Percentiles rank a stretch among this genome's conserved stretches.
Conservation (phyloP, 2,888 invertebrate genomes). For the Lacanobia wlatinum region DNA sequence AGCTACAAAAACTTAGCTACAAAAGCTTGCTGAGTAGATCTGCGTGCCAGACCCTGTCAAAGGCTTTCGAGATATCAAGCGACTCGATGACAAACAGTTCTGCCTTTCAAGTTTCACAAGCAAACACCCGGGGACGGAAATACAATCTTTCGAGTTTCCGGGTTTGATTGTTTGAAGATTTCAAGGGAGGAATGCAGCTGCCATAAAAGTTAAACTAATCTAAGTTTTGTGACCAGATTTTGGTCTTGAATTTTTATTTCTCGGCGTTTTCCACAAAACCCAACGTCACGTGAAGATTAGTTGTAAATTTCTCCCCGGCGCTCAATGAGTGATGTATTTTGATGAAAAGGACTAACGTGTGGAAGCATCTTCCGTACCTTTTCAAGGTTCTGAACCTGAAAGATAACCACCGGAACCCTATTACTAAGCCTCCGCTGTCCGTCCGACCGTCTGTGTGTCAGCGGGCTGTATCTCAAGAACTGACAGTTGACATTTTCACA, state of each 20-base stretch:
- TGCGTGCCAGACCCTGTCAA: too few relatives aligned
- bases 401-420: too few relatives aligned
- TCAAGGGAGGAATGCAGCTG: background rate
- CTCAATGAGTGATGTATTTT: background rate
- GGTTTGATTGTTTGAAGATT: slow-evolving; percentile 3
- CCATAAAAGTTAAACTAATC: slow-evolving; percentile 3
- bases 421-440: too few relatives aligned
- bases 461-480: too few relatives aligned
- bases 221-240: slow-evolving; percentile 13
- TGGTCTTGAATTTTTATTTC: background rate
- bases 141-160: background rate
- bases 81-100: too few relatives aligned
- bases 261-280: background rate
- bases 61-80: too few relatives aligned
- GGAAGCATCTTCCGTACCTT: background rate
- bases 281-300: background rate
- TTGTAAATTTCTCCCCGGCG: background rate
- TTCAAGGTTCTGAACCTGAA: too few relatives aligned
- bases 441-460: too few relatives aligned
- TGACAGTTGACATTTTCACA: too few relatives aligned
- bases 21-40: too few relatives aligned
- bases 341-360: background rate
- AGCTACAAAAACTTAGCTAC: too few relatives aligned
- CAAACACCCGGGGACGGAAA: background rate
- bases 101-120: background rate